Evolutionary conservation across 2,113 vertebrate species (phyloP).

Genomic region (Phylloscopus whistleri): DNA sequence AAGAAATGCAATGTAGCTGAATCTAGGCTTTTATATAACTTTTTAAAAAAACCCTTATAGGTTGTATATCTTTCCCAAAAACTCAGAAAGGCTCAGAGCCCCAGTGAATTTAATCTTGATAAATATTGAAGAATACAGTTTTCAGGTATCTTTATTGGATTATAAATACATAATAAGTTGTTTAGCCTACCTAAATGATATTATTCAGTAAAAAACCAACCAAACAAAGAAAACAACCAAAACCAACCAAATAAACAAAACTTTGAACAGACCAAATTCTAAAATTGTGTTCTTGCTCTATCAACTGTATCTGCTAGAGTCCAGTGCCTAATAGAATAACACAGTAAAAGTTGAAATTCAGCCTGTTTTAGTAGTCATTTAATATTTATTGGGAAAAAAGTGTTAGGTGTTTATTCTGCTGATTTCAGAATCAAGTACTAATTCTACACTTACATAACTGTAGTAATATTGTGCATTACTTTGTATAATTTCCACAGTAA

Average conservation of each 20-base stretch:
- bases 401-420: not conserved
- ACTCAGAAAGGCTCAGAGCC: not conserved
- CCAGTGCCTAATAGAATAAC: not conserved
- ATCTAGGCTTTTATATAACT: not conserved
- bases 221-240: too few species aligned
- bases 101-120: not conserved
- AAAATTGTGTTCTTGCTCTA: not conserved
- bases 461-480: not conserved
- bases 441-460: not conserved
- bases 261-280: not conserved
- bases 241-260: too few species aligned
- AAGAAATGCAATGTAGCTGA: not conserved
- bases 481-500: not conserved
- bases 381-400: not conserved
- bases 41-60: not conserved
- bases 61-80: not conserved
- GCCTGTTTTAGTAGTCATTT: not conserved
- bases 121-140: not conserved
- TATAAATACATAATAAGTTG: not conserved
- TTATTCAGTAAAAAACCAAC: not conserved
- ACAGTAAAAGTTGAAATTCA: not conserved
- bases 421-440: not conserved
- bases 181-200: not conserved
- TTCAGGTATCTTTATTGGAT: not conserved
- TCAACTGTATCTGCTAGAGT: not conserved